Evolutionary conservation across 2,113 vertebrate species (phyloP).

Genomic region (Megaceryle maxima): DNA sequence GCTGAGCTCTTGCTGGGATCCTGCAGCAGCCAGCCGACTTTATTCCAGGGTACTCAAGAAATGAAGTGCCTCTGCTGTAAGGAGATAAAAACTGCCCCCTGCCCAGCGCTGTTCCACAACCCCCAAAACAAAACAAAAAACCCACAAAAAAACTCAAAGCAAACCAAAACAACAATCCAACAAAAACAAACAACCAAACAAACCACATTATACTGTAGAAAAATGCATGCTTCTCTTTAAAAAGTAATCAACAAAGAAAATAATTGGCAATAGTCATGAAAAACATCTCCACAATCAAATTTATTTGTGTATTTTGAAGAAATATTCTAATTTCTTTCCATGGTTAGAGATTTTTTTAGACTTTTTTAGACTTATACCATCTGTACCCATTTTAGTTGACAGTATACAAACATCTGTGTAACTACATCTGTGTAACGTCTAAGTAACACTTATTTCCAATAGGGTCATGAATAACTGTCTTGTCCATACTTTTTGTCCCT

Average conservation of each 20-base stretch:
- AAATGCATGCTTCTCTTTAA: neutral
- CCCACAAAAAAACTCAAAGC: too few relatives aligned
- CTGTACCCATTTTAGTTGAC: neutral
- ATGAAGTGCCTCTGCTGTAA: neutral
- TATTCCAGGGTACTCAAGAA: neutral
- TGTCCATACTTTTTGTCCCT: neutral
- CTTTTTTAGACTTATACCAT: neutral
- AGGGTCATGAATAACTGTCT: neutral
- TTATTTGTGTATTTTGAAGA: neutral
- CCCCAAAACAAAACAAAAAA: too few relatives aligned
- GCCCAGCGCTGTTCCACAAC: too few relatives aligned
- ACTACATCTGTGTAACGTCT: neutral
- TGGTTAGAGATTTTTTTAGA: neutral
- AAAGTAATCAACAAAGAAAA: neutral
- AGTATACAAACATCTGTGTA: neutral
- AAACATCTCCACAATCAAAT: neutral
- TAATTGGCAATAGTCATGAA: neutral
- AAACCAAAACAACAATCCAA: neutral
- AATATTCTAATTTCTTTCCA: neutral
- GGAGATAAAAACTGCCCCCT: neutral
- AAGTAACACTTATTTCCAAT: neutral
- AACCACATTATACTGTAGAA: neutral
- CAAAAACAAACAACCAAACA: neutral
- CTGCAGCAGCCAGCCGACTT: neutral
- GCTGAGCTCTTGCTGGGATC: neutral